Evolutionary conservation across 2,113 vertebrate genomes (phyloP), one percentile per base, ranked within the genome.

Genomic region (human): DNA sequence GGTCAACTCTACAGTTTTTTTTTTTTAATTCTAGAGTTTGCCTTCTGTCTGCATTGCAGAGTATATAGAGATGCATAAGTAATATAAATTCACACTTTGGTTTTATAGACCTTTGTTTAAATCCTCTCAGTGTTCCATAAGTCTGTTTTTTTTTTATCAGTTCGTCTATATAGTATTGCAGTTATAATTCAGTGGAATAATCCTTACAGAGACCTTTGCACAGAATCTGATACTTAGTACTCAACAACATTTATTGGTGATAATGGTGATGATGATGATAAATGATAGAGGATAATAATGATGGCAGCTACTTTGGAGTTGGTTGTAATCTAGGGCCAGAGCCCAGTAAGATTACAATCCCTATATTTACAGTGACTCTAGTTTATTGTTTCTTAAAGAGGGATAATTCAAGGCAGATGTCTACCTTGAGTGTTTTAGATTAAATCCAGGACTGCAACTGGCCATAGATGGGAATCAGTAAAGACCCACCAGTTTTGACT

Each of bases 91-190:
- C 40, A 92, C 22, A 52, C 8, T 6, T 57, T 23, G 7, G 8
- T 68, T 70, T 85, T 55, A 52, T 14, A 38, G 30, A 20, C 1
- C 32, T 30, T 32, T 14, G 6, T 32, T 45, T 76, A 43, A 20
- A 83, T 30, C 32, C 20, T 48, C 11, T 25, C 25, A 85, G 9
- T n/a, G 13, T 45, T 66, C 48, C 32, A 7, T 43, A 83, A 93
- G 7, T 9, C 35, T 57, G 10, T 25, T 3, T 48, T 25, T 3
- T 48, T 59, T 16, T 43, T 18, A 40, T 38, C 12, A 43, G 10
- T 18, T 9, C 17, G 4, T 75, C 3, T 6, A 9, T 3, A 14
- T 4, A 11, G 3, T 32, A 10, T 52, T 59, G 1, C 10, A 35
- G 2, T 73, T 91, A 88, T 66, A 72, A 32, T 66, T 12, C 55